Percentiles rank a stretch among this genome's conserved stretches.
phyloP scores from a whole-genome alignment of 1,140 invertebrate species.

The Mamestra configurata region DNA sequence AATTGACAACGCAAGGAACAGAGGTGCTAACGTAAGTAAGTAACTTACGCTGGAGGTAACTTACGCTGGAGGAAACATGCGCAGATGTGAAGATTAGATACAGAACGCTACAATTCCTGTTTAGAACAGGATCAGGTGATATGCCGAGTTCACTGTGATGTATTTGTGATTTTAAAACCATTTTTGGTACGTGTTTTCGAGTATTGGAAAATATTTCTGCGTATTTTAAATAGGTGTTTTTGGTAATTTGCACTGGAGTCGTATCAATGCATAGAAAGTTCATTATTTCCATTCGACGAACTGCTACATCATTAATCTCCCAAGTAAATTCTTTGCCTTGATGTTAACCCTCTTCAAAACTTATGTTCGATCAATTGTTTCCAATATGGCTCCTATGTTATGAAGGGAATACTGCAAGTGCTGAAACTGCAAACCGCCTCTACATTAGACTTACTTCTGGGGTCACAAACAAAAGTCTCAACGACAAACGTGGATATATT shows the following conservation, averaged over 20 bases:
- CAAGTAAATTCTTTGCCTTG: no score
- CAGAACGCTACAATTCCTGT: constrained; percentile 69
- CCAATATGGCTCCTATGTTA: not conserved
- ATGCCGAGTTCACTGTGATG: constrained; percentile 50
- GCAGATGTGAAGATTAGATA: constrained; percentile 81
- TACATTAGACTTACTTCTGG: constrained; percentile 23
- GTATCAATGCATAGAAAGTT: no score
- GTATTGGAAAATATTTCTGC: no score
- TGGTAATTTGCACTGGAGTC: no score
- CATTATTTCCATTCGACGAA: no score
- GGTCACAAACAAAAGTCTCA: constrained; percentile 29
- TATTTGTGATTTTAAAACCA: not conserved
- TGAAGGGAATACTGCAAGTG: not conserved
- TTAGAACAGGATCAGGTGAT: constrained; percentile 64
- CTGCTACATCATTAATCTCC: no score
- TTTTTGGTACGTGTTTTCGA: constrained; percentile 8
- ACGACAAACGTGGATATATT: constrained; percentile 34
- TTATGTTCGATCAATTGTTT: not conserved
- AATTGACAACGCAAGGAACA: constrained; percentile 63
- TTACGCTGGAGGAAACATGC: constrained; percentile 69
- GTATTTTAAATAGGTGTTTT: no score
- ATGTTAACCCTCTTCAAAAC: not conserved
- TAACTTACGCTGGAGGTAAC: constrained; percentile 64
- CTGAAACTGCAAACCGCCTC: constrained; percentile 18
- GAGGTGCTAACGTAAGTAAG: constrained; percentile 57